Evolutionary conservation across 2,888 invertebrate genomes (phyloP).

Genomic region (Plebejus melissa): DNA sequence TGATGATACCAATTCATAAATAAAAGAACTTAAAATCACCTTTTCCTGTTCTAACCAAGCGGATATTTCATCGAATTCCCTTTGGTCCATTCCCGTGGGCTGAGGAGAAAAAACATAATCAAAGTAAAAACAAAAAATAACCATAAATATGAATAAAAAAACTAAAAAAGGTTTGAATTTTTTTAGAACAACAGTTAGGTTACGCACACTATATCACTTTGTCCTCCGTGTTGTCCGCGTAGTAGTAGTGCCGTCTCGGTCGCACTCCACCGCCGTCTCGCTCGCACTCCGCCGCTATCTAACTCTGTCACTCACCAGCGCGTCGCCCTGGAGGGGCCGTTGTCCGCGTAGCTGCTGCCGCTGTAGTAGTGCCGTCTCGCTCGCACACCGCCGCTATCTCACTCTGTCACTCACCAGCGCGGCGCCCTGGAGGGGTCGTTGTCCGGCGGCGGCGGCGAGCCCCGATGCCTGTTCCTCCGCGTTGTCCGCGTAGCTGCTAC

Average conservation of each 20-base stretch:
- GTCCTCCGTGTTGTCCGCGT: no score
- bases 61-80: slow-evolving; percentile 96
- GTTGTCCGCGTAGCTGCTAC: slow-evolving; percentile 82
- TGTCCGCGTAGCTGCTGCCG: no score
- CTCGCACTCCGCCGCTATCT: background rate
- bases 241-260: no score
- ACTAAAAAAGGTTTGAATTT: background rate
- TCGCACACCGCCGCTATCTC: background rate
- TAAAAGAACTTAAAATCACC: slow-evolving; percentile 56
- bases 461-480: slow-evolving; percentile 72
- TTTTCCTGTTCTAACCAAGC: slow-evolving; percentile 94
- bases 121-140: slow-evolving; percentile 29
- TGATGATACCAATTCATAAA: slow-evolving; percentile 33
- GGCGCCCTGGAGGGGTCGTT: slow-evolving; percentile 58
- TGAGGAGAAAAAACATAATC: slow-evolving; percentile 42
- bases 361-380: background rate
- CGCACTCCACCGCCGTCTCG: background rate
- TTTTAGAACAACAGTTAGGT: no score
- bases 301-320: slow-evolving; percentile 46
- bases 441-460: slow-evolving; percentile 58
- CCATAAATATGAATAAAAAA: background rate
- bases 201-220: no score
- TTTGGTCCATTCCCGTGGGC: slow-evolving; percentile 82
- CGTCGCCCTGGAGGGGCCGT: slow-evolving; percentile 42
- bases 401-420: slow-evolving; percentile 49